phyloP scores from a whole-genome alignment of 2,888 invertebrate species.

The Eugnorisma glareosa region DNA sequence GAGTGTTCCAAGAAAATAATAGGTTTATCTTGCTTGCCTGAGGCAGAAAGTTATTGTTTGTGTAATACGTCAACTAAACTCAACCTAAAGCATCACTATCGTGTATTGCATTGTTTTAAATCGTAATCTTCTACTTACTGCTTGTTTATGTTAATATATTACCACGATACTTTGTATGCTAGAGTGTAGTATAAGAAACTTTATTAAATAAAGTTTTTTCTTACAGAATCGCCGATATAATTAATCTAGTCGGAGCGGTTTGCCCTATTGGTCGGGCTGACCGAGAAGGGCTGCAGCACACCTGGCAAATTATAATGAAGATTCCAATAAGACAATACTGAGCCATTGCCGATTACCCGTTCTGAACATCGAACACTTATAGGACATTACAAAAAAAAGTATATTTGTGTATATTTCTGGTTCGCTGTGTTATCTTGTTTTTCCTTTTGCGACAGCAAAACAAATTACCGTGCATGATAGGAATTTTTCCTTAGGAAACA shows the following conservation, averaged over 20 bases:
- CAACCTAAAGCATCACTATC: conserved; percentile 4
- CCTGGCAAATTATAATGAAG: conserved; percentile 78
- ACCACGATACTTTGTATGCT: conserved; percentile 4
- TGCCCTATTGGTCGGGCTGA: conserved; percentile 59
- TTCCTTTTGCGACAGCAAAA: conserved; percentile 56
- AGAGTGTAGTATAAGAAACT: conserved; percentile 27
- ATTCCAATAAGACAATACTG: conserved; percentile 76
- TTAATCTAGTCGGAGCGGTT: conserved; percentile 70
- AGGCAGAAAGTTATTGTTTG: conserved; percentile 42
- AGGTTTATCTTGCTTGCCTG: conserved; percentile 47
- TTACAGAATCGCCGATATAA: conserved; percentile 50
- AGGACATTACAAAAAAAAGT: conserved; percentile 48
- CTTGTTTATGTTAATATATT: conserved; percentile 21
- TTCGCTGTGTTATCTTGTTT: conserved; percentile 56
- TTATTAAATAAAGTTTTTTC: conserved; percentile 39
- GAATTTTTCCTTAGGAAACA: conserved; percentile 26
- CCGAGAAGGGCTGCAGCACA: conserved; percentile 61
- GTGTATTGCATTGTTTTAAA: conserved; percentile 25
- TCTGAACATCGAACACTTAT: conserved; percentile 58
- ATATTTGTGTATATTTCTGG: conserved; percentile 43
- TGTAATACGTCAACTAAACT: conserved; percentile 28
- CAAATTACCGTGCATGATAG: conserved; percentile 59
- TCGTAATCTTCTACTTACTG: conserved; percentile 9
- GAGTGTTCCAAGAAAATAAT: conserved; percentile 54
- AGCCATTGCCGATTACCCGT: conserved; percentile 72